Percentiles rank a stretch among this genome's conserved stretches.
Evolutionary conservation across 2,888 invertebrate genomes (phyloP).

Genomic region (Caenorhabditis macrosperma): DNA sequence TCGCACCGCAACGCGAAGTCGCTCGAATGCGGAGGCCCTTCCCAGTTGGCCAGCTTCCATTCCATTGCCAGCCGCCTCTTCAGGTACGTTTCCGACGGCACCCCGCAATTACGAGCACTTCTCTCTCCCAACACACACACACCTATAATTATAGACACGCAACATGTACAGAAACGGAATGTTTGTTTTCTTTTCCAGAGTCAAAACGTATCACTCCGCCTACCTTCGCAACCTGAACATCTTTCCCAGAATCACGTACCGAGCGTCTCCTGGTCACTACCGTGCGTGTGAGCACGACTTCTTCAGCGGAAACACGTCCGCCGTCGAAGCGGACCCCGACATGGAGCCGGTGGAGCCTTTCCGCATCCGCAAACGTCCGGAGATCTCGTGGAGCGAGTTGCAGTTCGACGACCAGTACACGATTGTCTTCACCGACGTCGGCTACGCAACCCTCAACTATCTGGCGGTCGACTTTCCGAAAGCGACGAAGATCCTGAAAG

Average conservation of each 20-base stretch:
- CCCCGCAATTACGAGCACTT: not conserved
- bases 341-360: slow-evolving; percentile 76
- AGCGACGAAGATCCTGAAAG: slow-evolving; percentile 71
- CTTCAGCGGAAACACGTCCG: slow-evolving; percentile 50
- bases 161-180: slow-evolving; percentile 8
- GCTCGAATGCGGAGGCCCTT: slow-evolving; percentile 58
- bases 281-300: slow-evolving; percentile 79
- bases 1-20: slow-evolving; percentile 40
- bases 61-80: slow-evolving; percentile 66
- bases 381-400: slow-evolving; percentile 67
- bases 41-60: slow-evolving; percentile 61
- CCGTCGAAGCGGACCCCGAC: slow-evolving; percentile 72
- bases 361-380: slow-evolving; percentile 70
- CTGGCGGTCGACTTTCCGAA: slow-evolving; percentile 75
- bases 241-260: slow-evolving; percentile 75
- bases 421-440: slow-evolving; percentile 75
- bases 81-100: slow-evolving; percentile 28
- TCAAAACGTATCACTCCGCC: slow-evolving; percentile 76
- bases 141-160: not conserved
- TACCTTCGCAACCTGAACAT: slow-evolving; percentile 75
- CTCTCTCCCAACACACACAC: no score
- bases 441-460: slow-evolving; percentile 77
- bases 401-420: slow-evolving; percentile 65
- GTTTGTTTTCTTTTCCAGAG: no score
- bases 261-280: slow-evolving; percentile 74